phyloP scores from a whole-genome alignment of 2,113 vertebrate genomes.

The Ameiurus melas region DNA sequence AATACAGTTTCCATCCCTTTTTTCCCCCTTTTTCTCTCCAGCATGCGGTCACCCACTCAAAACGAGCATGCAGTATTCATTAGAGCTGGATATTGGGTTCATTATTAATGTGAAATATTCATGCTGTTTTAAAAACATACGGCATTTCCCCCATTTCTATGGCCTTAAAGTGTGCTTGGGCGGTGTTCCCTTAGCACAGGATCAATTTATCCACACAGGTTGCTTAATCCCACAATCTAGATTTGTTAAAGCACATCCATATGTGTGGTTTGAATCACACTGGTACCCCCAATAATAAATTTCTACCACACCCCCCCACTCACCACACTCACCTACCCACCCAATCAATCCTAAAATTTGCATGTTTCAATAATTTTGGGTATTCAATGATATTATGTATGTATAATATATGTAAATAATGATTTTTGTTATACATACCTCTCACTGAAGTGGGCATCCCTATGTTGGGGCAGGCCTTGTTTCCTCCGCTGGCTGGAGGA shows the following conservation, averaged over 20 bases:
- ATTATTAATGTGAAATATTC: slow-evolving; percentile 60
- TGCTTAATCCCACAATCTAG: slow-evolving; percentile 21
- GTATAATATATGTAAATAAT: background rate
- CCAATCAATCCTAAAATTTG: background rate
- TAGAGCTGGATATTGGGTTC: slow-evolving; percentile 50
- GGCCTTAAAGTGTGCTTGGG: slow-evolving; percentile 43
- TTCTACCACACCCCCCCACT: too few relatives aligned
- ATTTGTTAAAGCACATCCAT: slow-evolving; percentile 25
- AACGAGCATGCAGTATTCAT: slow-evolving; percentile 59
- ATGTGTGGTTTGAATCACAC: slow-evolving; percentile 33
- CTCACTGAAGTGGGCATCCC: slow-evolving; percentile 87
- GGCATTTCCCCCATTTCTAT: slow-evolving; percentile 32
- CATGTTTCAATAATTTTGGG: background rate
- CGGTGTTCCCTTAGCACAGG: slow-evolving; percentile 35
- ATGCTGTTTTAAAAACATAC: slow-evolving; percentile 50
- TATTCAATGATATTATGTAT: background rate
- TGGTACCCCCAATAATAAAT: too few relatives aligned
- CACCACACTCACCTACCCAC: background rate
- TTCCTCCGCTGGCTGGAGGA: slow-evolving; percentile 89
- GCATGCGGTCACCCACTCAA: slow-evolving; percentile 45
- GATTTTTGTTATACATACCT: slow-evolving; percentile 71
- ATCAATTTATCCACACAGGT: slow-evolving; percentile 37
- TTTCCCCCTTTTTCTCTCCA: slow-evolving; percentile 23
- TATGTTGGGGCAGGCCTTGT: slow-evolving; percentile 88
- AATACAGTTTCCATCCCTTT: slow-evolving; percentile 38